These are phyloP conservation scores for Polypedilum vanderplanki DNA, from an alignment of 1,140 invertebrate species.

Conservation along the genomic window DNA sequence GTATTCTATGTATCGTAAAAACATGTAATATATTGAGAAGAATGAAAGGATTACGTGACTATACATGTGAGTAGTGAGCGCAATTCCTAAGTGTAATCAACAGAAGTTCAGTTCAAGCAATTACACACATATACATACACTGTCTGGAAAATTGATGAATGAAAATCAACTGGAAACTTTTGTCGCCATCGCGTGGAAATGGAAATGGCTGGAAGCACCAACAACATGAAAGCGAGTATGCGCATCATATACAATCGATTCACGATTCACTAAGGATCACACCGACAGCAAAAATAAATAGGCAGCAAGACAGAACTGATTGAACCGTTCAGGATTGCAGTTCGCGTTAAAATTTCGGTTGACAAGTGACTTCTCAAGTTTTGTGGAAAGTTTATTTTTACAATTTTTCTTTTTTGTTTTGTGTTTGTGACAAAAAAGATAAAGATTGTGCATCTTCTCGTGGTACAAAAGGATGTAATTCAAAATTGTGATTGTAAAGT, in stretches of 20 bases:
- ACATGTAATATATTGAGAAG: not conserved
- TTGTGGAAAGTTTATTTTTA: not conserved
- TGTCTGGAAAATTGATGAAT: constrained; percentile 28
- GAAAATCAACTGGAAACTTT: not conserved
- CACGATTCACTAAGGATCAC: not conserved
- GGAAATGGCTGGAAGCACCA: not conserved
- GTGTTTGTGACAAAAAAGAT: not conserved
- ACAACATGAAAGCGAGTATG: not conserved
- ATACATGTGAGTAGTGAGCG: not conserved
- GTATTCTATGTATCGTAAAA: no score
- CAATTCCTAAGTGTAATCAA: constrained; percentile 10
- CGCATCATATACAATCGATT: not conserved
- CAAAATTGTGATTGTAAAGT: not conserved
- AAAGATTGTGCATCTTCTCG: not conserved
- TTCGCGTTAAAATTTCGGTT: not conserved
- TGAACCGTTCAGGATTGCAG: constrained; percentile 9
- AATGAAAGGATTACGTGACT: not conserved
- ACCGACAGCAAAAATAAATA: not conserved
- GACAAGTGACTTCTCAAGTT: not conserved
- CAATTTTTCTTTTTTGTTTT: not conserved
- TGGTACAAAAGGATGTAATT: not conserved
- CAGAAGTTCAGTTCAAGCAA: not conserved
- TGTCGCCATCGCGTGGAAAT: not conserved
- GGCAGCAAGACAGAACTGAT: constrained; percentile 9
- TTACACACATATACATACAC: not conserved